Base-by-base conservation (phyloP, 2,888 invertebrate genomes). In the Apocheima hispidaria region DNA sequence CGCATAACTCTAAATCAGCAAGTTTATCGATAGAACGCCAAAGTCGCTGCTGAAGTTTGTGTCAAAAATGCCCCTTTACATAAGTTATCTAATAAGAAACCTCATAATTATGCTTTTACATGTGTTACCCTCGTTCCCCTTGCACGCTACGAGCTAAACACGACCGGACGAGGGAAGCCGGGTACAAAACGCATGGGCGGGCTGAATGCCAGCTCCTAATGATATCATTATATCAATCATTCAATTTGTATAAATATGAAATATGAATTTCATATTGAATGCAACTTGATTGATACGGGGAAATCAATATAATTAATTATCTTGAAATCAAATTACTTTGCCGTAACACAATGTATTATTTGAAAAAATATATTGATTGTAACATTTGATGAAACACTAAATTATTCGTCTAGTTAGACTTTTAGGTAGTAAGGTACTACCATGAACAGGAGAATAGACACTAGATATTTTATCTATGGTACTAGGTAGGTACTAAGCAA, bases 151-250 rank as follows among this genome's bases (percentile, higher is more conserved):
- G 20, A 20, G 74, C 74, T 72, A 77, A 79, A 76, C 71, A 66
- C 68, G 52, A 78, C 79, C 83, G 84, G 83, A 83, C 75, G 83
- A 79, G 83, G 84, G 82, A 74, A 68, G 68, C 68, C 69, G 85
- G 78, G 67, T 85, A 90, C 87, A 90, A 90, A 91, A 88, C 85
- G 86, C 77, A 86, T 89, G 90, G 92, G 92, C 88, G 91, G 86
- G 78, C 68, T 76, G 81, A 70, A 73, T 74, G 66, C 72, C 75
- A 77, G 73, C 78, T 72, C 76, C 74, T 87, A 87, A 89, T 87
- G 79, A 86, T 85, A 84, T 87, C 83, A 88, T 88, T 83, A 84
- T 74, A 69, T 66, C 77, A 77, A 75, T 75, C 72, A 71, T 71
- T 71, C 70, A 68, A 66, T 71, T 70, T 62, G 35, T 62, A 57